Conservation (phyloP, 2,888 invertebrate genomes). For the Agonopterix alstromeriana region DNA sequence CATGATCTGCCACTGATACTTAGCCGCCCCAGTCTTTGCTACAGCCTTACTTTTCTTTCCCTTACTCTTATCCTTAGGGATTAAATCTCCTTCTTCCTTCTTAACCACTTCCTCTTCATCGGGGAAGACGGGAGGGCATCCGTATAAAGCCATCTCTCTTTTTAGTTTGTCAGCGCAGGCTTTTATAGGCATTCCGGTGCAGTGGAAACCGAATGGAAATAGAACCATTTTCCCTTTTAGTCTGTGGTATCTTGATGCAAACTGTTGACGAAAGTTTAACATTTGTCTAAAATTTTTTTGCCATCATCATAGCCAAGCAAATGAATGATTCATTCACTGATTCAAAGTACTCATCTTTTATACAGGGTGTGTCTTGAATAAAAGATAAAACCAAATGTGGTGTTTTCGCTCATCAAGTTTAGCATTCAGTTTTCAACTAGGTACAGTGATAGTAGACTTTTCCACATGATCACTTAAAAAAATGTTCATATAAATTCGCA, state of each 20-base stretch:
- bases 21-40: constrained; percentile 91
- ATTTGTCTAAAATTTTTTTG: too few relatives aligned
- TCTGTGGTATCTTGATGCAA: constrained; percentile 94
- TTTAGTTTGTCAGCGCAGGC: constrained; percentile 98
- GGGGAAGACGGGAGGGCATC: constrained; percentile 95
- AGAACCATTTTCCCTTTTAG: constrained; percentile 92
- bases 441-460: too few relatives aligned
- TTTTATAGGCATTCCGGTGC: constrained; percentile 99
- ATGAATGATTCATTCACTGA: too few relatives aligned
- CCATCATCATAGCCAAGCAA: too few relatives aligned
- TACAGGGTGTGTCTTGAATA: too few relatives aligned
- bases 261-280: constrained; percentile 66
- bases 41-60: constrained; percentile 97
- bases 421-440: too few relatives aligned
- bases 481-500: too few relatives aligned
- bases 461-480: too few relatives aligned
- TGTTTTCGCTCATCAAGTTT: too few relatives aligned
- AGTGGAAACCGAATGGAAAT: constrained; percentile 99
- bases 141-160: constrained; percentile 93
- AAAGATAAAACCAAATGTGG: too few relatives aligned
- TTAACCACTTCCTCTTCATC: constrained; percentile 58
- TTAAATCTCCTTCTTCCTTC: constrained; percentile 71
- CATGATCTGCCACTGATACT: constrained; percentile 99
- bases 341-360: too few relatives aligned
- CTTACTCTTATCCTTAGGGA: constrained; percentile 81